Evolutionary conservation across 2,888 invertebrate genomes (phyloP), one percentile per base, ranked within the genome.

Genomic region (Andrena chrysosceles): DNA sequence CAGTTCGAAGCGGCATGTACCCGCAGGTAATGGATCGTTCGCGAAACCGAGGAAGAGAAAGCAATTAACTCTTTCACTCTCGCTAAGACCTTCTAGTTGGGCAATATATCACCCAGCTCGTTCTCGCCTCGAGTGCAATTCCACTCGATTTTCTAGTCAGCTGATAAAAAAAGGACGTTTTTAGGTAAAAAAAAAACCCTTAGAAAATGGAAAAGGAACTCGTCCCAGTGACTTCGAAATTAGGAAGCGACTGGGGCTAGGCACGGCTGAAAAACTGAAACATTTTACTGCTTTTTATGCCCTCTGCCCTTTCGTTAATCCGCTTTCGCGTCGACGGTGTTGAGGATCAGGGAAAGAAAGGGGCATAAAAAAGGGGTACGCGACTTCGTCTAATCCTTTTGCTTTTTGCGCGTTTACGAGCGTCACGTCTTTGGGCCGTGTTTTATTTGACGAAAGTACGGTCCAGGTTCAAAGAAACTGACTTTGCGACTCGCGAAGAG

Each of bases 221-320:
- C 76, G 69, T 72, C 72, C 68, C 75, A 72, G 68, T 81, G 81
- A 85, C 84, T 85, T 71, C 23, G 2, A 74, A 83, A 83, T 77
- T 68, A 29, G 69, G 42, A 54, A 29, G 31, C 35, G 5, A 8
- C 6, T 13, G n/a, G 62, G 62, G 10, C 10, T 35, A 10, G 29
- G 16, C n/a, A 0, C 42, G 23, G 0, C 35, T 29, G n/a, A 80
- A 80, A 64, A 82, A 60, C 26, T 31, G 74, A 75, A 82, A 82
- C 67, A 48, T 75, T 84, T 82, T 82, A 84, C 74, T 71, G 64
- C 82, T 84, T 84, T 84, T 82, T 75, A 63, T n/a, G 71, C 77
- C 49, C 26, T 13, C 42, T n/a, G 33, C 1, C 33, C 42, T 67
- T 52, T 49, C 70, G 13, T 66, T 77, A 73, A 83, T 70, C 59